These are phyloP conservation scores for Tetheella fluctuosa DNA, from an alignment of 2,888 invertebrate genomes.

Conservation along the genomic window DNA sequence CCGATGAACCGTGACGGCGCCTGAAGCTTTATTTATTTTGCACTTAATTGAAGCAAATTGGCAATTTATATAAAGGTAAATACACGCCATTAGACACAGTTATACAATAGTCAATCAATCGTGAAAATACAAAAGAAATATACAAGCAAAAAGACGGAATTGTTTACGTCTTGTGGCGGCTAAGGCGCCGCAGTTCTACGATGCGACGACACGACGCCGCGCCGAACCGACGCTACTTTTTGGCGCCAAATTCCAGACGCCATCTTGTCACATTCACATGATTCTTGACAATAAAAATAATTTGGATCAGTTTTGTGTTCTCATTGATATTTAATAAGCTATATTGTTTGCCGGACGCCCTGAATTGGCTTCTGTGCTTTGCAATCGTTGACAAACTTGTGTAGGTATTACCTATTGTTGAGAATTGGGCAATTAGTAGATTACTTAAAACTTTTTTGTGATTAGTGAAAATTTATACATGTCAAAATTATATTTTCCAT, in stretches of 20 bases:
- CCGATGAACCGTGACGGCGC: too few relatives aligned
- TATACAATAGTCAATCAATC: conserved; percentile 43
- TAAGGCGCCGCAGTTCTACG: conserved; percentile 23
- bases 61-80: background rate
- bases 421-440: background rate
- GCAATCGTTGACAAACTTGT: background rate
- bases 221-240: conserved; percentile 55
- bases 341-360: conserved; percentile 7
- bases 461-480: too few relatives aligned
- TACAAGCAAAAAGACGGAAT: conserved; percentile 40
- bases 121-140: conserved; percentile 45
- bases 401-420: background rate
- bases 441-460: background rate
- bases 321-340: conserved; percentile 47
- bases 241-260: conserved; percentile 71
- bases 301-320: conserved; percentile 53
- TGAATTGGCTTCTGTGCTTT: conserved; percentile 23
- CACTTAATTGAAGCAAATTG: too few relatives aligned
- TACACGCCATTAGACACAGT: background rate
- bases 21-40: too few relatives aligned
- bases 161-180: conserved; percentile 45
- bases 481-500: too few relatives aligned
- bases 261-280: conserved; percentile 69
- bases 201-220: conserved; percentile 43
- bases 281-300: conserved; percentile 74